These are phyloP conservation scores for Temnopleurus reevesii DNA, from an alignment of 53 echinoderm and acorn worm species.

Conservation along the genomic window DNA sequence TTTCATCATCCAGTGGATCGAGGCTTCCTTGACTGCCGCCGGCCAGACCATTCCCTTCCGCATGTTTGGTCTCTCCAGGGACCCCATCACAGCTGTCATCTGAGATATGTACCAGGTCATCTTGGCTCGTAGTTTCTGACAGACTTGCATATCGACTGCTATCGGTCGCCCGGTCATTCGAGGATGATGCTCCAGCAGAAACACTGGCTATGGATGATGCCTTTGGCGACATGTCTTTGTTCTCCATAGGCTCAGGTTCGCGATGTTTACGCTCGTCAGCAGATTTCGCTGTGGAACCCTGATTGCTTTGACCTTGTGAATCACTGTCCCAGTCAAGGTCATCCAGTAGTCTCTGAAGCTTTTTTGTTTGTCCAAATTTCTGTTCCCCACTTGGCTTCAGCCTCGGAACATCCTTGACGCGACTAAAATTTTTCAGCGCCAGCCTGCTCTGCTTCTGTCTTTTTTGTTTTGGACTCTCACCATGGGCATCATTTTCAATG, in stretches of 20 bases:
- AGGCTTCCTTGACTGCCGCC: not conserved
- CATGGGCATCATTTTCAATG: not conserved
- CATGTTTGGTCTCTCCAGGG: not conserved
- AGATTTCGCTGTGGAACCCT: not conserved
- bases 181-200: not conserved
- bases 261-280: not conserved
- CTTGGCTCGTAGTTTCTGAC: not conserved
- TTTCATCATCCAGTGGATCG: not conserved
- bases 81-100: conserved; percentile 8
- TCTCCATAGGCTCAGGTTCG: not conserved
- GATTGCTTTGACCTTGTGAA: not conserved
- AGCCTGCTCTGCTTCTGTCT: not conserved
- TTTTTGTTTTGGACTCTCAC: not conserved
- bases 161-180: not conserved
- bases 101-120: not conserved
- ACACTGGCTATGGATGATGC: not conserved
- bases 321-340: not conserved
- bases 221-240: not conserved
- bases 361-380: not conserved
- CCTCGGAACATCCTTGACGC: not conserved
- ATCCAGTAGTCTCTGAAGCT: not conserved
- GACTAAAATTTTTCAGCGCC: no score
- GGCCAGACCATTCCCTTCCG: not conserved
- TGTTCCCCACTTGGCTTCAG: not conserved
- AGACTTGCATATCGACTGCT: not conserved